Percentiles rank a stretch among this genome's conserved stretches.
These are phyloP conservation scores for Heliconius ethilla DNA, from an alignment of 2,888 invertebrate species.

Conservation along the genomic window DNA sequence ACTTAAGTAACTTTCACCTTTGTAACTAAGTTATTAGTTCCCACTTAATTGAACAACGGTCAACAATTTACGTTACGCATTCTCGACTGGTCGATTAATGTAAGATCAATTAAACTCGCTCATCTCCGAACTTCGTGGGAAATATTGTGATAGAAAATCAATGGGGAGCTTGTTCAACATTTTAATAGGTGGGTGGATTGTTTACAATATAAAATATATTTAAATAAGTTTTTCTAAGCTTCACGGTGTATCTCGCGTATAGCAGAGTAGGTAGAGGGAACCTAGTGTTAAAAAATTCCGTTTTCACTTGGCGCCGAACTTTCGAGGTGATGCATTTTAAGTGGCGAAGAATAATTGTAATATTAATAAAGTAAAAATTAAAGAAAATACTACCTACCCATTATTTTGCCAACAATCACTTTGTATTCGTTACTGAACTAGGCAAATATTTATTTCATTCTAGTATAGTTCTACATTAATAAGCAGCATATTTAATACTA, in stretches of 20 bases:
- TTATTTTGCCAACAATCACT: too few relatives aligned
- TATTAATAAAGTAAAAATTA: too few relatives aligned
- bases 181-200: slow-evolving; percentile 5
- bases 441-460: too few relatives aligned
- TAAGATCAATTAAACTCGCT: slow-evolving; percentile 48
- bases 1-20: slow-evolving; percentile 68
- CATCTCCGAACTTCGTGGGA: slow-evolving; percentile 45
- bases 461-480: too few relatives aligned
- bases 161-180: slow-evolving; percentile 15
- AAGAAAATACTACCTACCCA: too few relatives aligned
- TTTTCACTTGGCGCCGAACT: too few relatives aligned
- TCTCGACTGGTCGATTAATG: slow-evolving; percentile 53
- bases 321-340: too few relatives aligned
- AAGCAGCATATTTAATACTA: too few relatives aligned
- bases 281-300: too few relatives aligned
- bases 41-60: slow-evolving; percentile 60
- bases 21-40: slow-evolving; percentile 69
- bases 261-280: background rate
- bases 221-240: too few relatives aligned
- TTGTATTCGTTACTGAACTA: too few relatives aligned
- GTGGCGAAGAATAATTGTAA: too few relatives aligned
- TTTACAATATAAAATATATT: background rate
- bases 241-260: background rate
- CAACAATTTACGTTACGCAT: slow-evolving; percentile 66
- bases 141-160: slow-evolving; percentile 36